phyloP scores from a whole-genome alignment of 2,113 vertebrate genomes.

The Miniopterus natalensis region DNA sequence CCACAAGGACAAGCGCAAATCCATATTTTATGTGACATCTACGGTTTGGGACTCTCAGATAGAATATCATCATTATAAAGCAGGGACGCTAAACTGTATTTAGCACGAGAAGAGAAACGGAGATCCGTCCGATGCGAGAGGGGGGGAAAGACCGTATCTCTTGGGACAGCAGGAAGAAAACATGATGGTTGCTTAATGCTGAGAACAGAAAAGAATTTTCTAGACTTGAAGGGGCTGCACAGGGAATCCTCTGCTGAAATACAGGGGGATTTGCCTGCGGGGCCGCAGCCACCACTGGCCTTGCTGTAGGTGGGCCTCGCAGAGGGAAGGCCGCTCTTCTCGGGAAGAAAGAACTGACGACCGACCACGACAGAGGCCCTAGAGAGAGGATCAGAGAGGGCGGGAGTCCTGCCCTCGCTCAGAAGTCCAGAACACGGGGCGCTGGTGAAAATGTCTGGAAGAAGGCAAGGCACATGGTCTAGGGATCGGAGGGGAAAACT shows the following conservation, averaged over 20 bases:
- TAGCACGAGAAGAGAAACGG: background rate
- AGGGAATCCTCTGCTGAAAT: background rate
- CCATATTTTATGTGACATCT: background rate
- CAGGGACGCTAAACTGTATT: constrained; percentile 22
- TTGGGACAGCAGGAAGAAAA: background rate
- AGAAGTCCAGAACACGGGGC: background rate
- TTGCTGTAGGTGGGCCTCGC: too few species aligned
- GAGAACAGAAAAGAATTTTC: constrained; percentile 23
- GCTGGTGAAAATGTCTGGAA: background rate
- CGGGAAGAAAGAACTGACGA: background rate
- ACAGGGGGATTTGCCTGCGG: background rate
- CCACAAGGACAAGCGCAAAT: background rate
- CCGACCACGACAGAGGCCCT: background rate
- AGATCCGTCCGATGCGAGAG: background rate
- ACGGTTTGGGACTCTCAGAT: background rate
- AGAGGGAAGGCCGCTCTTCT: background rate
- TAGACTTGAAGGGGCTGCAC: background rate
- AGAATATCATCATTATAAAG: background rate
- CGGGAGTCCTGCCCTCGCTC: background rate
- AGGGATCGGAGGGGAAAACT: background rate
- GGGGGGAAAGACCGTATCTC: background rate
- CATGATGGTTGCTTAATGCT: background rate
- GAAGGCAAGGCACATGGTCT: background rate
- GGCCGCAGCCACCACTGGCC: accelerated
- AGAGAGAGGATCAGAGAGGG: background rate